Evolutionary conservation across 1,140 invertebrate species (phyloP).

Genomic region (Zaprionus capensis): DNA sequence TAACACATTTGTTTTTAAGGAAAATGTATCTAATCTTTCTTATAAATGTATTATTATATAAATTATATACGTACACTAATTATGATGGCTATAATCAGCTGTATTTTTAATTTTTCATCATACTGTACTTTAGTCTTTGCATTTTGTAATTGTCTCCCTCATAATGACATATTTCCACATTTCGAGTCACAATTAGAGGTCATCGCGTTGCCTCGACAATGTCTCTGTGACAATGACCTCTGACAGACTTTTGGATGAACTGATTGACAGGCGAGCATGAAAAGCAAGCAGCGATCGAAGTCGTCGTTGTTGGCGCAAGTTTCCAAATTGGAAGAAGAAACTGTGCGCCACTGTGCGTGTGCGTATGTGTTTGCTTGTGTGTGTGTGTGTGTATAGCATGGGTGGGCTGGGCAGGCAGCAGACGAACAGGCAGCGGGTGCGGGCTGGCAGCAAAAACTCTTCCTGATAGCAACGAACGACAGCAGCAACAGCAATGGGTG

Average conservation of each 20-base stretch:
- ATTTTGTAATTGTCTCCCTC: neutral
- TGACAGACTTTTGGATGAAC: constrained; percentile 54
- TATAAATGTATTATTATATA: neutral
- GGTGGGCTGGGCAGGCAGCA: constrained; percentile 1
- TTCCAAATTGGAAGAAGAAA: constrained; percentile 35
- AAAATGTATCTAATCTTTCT: neutral
- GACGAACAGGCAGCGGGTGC: neutral
- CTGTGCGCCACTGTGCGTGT: constrained; percentile 1
- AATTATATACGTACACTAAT: neutral
- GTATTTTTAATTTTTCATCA: neutral
- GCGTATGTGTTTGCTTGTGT: constrained; percentile 3
- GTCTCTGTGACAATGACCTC: constrained; percentile 42
- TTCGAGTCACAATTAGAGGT: constrained; percentile 8
- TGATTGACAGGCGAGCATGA: constrained; percentile 63
- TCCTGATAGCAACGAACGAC: constrained; percentile 34
- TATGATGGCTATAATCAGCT: constrained; percentile 3
- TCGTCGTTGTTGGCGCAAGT: constrained; percentile 11
- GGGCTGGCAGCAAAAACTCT: constrained; percentile 17
- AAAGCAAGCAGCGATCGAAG: constrained; percentile 32
- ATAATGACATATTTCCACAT: constrained; percentile 1
- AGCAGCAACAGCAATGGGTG: neutral
- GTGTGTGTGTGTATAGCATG: constrained; percentile 2
- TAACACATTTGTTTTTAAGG: neutral
- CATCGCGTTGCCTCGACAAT: constrained; percentile 13
- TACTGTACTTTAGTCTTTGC: neutral